Evolutionary conservation across 1,140 invertebrate genomes (phyloP).

Genomic region (Lasioglossum baleicum): DNA sequence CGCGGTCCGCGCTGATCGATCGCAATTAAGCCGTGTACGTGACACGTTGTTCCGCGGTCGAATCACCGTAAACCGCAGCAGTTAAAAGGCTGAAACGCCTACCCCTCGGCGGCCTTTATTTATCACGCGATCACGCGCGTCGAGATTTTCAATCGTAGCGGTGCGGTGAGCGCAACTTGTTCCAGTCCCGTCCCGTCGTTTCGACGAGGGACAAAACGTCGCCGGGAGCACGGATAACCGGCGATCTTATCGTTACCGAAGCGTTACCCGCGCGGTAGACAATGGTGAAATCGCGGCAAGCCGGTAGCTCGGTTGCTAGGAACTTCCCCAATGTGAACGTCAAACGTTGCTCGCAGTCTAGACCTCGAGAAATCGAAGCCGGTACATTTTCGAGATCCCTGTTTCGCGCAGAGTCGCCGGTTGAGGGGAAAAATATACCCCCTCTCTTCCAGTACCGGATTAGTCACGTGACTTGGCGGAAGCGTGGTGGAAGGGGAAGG

Average conservation of each 20-base stretch:
- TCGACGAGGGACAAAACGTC: background rate
- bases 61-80: slow-evolving; percentile 23
- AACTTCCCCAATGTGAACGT: no score
- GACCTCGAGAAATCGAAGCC: no score
- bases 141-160: background rate
- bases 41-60: slow-evolving; percentile 32
- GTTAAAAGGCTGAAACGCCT: slow-evolving; percentile 35
- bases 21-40: slow-evolving; percentile 31
- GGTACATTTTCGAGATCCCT: no score
- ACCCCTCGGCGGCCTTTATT: background rate
- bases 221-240: no score
- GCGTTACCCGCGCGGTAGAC: background rate
- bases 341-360: no score
- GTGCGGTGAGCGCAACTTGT: no score
- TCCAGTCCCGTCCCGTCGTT: background rate
- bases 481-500: no score
- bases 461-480: no score
- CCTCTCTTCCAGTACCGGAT: no score
- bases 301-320: background rate
- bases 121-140: background rate
- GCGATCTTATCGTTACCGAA: no score
- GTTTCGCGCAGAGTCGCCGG: no score
- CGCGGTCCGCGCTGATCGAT: slow-evolving; percentile 24
- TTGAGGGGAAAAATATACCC: no score
- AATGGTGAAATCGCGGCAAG: background rate